phyloP scores from a whole-genome alignment of 2,113 vertebrate species.

The Bufo bufo region DNA sequence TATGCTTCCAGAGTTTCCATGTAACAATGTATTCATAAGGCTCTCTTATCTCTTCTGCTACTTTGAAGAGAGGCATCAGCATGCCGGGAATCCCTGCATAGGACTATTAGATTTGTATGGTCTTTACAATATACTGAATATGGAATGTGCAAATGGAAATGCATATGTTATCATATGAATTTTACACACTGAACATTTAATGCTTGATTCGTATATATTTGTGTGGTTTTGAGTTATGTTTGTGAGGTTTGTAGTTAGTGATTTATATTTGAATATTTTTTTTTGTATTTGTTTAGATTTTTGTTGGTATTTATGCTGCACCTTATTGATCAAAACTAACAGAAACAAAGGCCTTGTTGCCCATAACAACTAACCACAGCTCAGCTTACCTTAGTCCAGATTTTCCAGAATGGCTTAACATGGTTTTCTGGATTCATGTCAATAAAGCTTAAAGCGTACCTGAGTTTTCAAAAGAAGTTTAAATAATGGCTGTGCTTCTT shows the following conservation, averaged over 20 bases:
- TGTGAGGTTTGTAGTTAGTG: not conserved
- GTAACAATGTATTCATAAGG: not conserved
- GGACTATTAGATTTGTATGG: not conserved
- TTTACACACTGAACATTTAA: not conserved
- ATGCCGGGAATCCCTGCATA: not conserved
- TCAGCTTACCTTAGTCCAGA: too few species aligned
- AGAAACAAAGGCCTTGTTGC: not conserved
- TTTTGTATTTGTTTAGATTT: not conserved
- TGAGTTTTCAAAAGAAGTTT: too few species aligned
- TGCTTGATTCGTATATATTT: not conserved
- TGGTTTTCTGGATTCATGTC: too few species aligned
- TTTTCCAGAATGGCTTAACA: too few species aligned
- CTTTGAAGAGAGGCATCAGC: not conserved
- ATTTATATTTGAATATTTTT: not conserved
- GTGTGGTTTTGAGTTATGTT: not conserved
- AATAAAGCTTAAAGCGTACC: too few species aligned
- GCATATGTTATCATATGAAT: not conserved
- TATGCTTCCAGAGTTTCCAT: not conserved
- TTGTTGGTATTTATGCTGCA: not conserved
- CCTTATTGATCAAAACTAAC: not conserved
- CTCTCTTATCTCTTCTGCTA: not conserved
- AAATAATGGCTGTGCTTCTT: too few species aligned
- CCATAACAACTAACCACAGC: not conserved
- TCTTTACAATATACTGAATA: not conserved
- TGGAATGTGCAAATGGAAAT: not conserved